Evolutionary conservation across 2,888 invertebrate species (phyloP).

Genomic region (Cantharis nigra): DNA sequence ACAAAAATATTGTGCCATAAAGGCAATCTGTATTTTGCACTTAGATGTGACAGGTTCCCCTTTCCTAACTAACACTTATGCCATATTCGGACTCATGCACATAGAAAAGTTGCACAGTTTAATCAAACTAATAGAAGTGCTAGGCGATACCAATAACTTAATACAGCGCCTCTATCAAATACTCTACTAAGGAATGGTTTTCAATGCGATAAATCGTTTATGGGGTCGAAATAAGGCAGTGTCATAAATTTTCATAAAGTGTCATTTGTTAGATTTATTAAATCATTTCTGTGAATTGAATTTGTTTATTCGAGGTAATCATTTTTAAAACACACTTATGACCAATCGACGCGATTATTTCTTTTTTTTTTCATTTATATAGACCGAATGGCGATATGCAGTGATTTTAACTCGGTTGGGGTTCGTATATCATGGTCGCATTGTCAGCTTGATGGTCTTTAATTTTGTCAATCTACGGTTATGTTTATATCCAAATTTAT

Average conservation of each 20-base stretch:
- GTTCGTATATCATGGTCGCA: not conserved
- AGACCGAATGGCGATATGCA: not conserved
- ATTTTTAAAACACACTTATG: conserved; percentile 45
- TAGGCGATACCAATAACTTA: conserved; percentile 50
- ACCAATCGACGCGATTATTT: conserved; percentile 5
- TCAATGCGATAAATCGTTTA: conserved; percentile 40
- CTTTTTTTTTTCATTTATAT: not conserved
- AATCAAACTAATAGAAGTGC: conserved; percentile 54
- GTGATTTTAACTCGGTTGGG: not conserved
- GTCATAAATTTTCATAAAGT: conserved; percentile 56
- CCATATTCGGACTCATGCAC: conserved; percentile 47
- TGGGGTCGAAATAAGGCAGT: conserved; percentile 47
- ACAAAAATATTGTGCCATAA: conserved; percentile 39
- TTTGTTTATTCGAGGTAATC: conserved; percentile 54
- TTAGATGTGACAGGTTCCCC: conserved; percentile 2
- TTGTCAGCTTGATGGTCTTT: not conserved
- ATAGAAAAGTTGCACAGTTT: conserved; percentile 43
- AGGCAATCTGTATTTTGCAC: conserved; percentile 20
- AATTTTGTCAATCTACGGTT: not conserved
- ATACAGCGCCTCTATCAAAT: conserved; percentile 41
- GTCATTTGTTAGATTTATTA: conserved; percentile 57
- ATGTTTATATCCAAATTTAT: not conserved
- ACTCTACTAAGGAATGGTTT: conserved; percentile 38
- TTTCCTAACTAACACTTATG: conserved; percentile 39
- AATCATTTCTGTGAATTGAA: conserved; percentile 52